Conservation (phyloP, 2,888 invertebrate genomes). For the Asteroscopus sphinx region DNA sequence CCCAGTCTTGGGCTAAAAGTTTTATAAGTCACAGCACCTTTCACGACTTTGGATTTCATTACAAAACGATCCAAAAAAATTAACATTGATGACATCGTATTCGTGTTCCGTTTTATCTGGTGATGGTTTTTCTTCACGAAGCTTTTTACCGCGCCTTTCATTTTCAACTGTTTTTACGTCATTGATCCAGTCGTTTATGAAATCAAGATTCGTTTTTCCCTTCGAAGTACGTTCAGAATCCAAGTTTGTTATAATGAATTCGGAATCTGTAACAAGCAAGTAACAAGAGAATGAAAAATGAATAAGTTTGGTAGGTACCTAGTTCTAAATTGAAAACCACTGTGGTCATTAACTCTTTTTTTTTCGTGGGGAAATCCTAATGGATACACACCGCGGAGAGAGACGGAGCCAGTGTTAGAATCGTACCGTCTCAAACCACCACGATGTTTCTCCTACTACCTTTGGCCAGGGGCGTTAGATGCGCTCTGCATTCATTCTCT, state of each 20-base stretch:
- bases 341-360: too few species aligned
- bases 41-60: constrained; percentile 2
- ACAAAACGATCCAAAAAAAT: constrained; percentile 9
- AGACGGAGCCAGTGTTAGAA: too few species aligned
- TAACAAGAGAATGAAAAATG: too few species aligned
- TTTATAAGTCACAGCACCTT: constrained; percentile 30
- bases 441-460: too few species aligned
- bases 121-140: constrained; percentile 59
- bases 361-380: too few species aligned
- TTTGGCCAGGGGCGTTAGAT: too few species aligned
- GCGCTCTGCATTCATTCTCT: too few species aligned
- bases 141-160: constrained; percentile 60
- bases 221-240: constrained; percentile 9
- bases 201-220: constrained; percentile 39
- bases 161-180: constrained; percentile 53
- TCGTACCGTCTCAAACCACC: too few species aligned
- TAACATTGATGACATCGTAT: constrained; percentile 26
- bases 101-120: constrained; percentile 31
- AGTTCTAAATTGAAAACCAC: too few species aligned
- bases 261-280: constrained; percentile 20
- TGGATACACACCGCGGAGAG: too few species aligned
- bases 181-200: constrained; percentile 53
- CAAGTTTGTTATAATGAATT: constrained; percentile 13
- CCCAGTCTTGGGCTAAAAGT: background rate
- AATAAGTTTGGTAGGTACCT: too few species aligned